These are phyloP conservation scores for Sylvicola cinctus DNA, from an alignment of 2,888 invertebrate genomes.

Conservation along the genomic window DNA sequence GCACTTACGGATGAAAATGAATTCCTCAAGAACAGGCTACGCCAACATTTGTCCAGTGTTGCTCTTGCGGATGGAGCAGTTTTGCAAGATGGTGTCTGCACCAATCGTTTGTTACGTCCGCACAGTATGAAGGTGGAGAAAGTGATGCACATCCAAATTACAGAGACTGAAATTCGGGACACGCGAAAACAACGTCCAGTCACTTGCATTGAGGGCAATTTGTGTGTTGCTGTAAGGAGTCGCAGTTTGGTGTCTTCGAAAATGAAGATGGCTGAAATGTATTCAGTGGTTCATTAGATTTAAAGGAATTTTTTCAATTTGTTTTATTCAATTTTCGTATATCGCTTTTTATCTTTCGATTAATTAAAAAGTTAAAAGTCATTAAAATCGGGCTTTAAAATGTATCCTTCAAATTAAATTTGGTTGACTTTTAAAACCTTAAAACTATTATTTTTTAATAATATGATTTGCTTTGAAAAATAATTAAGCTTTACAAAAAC, in stretches of 20 bases:
- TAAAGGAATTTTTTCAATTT: too few relatives aligned
- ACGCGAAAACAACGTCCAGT: slow-evolving; percentile 22
- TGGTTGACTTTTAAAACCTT: too few relatives aligned
- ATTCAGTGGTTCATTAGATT: slow-evolving; percentile 2
- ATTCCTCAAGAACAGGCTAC: slow-evolving; percentile 35
- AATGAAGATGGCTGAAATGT: slow-evolving; percentile 2
- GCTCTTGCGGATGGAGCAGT: slow-evolving; percentile 27
- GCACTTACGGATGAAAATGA: slow-evolving; percentile 36
- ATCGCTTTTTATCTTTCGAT: too few relatives aligned
- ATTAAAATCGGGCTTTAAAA: too few relatives aligned
- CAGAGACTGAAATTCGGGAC: neutral
- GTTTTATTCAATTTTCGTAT: too few relatives aligned
- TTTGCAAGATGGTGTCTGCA: neutral
- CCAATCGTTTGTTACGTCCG: slow-evolving; percentile 12
- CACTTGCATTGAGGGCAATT: slow-evolving; percentile 35
- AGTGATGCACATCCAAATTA: slow-evolving; percentile 12
- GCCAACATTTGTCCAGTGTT: slow-evolving; percentile 36
- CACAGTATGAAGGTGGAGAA: slow-evolving; percentile 23
- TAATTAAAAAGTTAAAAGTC: too few relatives aligned
- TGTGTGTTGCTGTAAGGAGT: slow-evolving; percentile 31
- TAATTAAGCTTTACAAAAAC: too few relatives aligned
- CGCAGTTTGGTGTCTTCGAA: neutral
- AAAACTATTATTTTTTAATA: too few relatives aligned
- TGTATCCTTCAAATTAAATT: too few relatives aligned
- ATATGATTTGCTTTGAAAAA: too few relatives aligned